These are phyloP conservation scores for Melanerpes aurifrons DNA, from an alignment of 2,113 vertebrate species.

Conservation along the genomic window DNA sequence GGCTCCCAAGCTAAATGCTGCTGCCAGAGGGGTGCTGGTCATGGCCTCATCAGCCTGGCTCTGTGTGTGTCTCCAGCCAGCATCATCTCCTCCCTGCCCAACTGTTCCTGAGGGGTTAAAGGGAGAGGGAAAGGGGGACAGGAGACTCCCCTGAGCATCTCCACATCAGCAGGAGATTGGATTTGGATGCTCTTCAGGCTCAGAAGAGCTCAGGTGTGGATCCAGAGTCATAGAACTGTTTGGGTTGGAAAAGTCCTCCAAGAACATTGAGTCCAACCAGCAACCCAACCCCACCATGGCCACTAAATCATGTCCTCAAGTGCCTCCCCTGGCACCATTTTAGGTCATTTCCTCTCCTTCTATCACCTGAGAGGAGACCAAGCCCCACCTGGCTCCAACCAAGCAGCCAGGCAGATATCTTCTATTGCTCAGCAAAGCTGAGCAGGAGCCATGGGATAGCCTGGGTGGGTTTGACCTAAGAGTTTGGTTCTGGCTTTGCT, in stretches of 20 bases:
- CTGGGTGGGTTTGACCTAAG: neutral
- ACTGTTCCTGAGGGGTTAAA: neutral
- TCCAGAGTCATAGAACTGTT: neutral
- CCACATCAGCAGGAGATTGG: rapidly evolving
- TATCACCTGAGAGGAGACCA: too few species aligned
- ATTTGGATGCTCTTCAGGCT: neutral
- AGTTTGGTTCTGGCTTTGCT: neutral
- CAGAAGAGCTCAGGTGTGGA: neutral
- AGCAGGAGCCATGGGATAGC: neutral
- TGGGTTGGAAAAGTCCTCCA: too few species aligned
- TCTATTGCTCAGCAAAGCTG: neutral
- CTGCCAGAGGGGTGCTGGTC: neutral
- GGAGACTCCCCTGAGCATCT: neutral
- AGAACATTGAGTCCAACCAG: too few species aligned
- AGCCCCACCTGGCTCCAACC: too few species aligned
- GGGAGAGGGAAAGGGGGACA: rapidly evolving
- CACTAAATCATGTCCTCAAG: too few species aligned
- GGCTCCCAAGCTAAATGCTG: neutral
- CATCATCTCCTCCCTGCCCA: neutral
- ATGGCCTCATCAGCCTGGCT: neutral
- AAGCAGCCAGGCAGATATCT: too few species aligned
- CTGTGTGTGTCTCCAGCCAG: neutral
- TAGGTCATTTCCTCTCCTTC: too few species aligned
- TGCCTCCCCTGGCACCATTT: too few species aligned
- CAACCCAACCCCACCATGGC: too few species aligned